Evolutionary conservation across 2,888 invertebrate species (phyloP).

Genomic region (Nephrotoma appendiculata): DNA sequence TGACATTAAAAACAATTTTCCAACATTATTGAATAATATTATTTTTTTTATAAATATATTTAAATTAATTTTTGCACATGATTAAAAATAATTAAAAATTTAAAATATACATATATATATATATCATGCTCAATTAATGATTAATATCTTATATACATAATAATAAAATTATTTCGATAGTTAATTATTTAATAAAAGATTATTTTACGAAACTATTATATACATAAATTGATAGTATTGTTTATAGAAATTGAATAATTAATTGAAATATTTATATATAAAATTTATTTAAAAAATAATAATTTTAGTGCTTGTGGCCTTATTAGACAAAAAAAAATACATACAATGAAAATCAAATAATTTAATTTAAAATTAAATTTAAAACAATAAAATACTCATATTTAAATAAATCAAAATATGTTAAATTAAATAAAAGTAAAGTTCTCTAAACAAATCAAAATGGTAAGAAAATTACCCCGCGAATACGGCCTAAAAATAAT

Average conservation of each 20-base stretch:
- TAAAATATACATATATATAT: background rate
- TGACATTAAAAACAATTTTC: background rate
- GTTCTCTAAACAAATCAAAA: background rate
- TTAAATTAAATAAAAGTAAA: background rate
- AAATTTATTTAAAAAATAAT: background rate
- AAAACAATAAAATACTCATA: background rate
- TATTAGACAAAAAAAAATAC: background rate
- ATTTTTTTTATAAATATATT: background rate
- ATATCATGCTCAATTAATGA: slow-evolving; percentile 1
- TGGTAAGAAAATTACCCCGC: background rate
- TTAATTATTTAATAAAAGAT: background rate
- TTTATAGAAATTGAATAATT: background rate
- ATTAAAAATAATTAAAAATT: background rate
- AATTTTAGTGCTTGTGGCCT: background rate
- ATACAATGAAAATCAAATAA: background rate
- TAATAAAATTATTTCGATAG: background rate
- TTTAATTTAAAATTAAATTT: background rate
- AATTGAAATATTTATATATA: background rate
- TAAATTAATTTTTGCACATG: background rate
- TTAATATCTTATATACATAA: background rate
- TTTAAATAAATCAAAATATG: background rate
- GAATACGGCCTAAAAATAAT: background rate
- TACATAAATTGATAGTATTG: background rate
- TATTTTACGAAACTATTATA: background rate
- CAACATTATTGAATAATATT: background rate